A percentile compares a stretch with the other conserved stretches of the same genome.
These are phyloP conservation scores for Notiomystis cincta DNA, from an alignment of 2,113 vertebrate species.

Conservation along the genomic window DNA sequence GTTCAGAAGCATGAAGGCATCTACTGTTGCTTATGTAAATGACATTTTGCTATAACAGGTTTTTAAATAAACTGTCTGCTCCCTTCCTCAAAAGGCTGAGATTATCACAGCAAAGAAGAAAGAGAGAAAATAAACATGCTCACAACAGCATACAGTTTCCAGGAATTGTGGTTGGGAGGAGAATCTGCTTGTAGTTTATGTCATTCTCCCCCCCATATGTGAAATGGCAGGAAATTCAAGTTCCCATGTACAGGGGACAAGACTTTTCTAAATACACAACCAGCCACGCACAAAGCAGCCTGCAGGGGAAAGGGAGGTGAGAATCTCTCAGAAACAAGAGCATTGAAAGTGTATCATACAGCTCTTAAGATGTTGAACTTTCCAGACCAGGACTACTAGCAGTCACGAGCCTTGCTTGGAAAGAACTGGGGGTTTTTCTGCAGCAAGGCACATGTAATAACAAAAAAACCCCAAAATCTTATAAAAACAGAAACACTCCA, in stretches of 20 bases:
- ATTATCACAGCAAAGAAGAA: slow-evolving; percentile 16
- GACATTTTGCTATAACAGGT: neutral
- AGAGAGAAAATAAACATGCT: slow-evolving; percentile 42
- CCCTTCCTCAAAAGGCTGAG: neutral
- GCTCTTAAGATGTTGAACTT: neutral
- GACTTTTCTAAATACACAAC: neutral
- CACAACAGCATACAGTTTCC: neutral
- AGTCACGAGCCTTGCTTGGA: neutral
- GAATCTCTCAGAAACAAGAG: neutral
- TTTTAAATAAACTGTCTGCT: slow-evolving; percentile 48
- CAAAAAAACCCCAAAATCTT: neutral
- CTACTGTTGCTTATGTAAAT: slow-evolving; percentile 41
- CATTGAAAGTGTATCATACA: neutral
- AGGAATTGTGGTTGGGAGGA: neutral
- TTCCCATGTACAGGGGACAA: neutral
- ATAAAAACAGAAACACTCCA: neutral
- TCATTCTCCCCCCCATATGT: neutral
- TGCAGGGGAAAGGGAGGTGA: neutral
- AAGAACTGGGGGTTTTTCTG: neutral
- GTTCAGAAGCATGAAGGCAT: neutral
- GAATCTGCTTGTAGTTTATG: neutral
- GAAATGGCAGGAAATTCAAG: slow-evolving; percentile 5
- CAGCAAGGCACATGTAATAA: neutral
- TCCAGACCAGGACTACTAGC: neutral
- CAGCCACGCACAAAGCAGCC: neutral